These are phyloP conservation scores for Caerostris extrusa DNA, from an alignment of 1,140 invertebrate species.

Conservation along the genomic window DNA sequence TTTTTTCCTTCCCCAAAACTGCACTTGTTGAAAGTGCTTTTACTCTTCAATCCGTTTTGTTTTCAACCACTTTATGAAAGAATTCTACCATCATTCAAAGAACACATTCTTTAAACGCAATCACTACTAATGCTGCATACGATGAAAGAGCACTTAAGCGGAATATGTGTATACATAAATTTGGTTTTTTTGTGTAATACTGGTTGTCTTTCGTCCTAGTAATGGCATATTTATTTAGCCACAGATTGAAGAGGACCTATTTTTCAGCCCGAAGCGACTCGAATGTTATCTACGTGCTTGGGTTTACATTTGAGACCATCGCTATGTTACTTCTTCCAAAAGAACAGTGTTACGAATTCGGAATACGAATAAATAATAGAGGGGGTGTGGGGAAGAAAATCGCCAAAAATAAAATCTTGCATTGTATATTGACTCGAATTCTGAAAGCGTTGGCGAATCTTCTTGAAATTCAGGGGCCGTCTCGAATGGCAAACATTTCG, in stretches of 20 bases:
- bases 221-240: slow-evolving; percentile 72
- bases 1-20: not conserved
- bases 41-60: not conserved
- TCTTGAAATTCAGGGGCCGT: slow-evolving; percentile 65
- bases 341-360: slow-evolving; percentile 51
- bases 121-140: slow-evolving; percentile 23
- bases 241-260: slow-evolving; percentile 51
- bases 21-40: not conserved
- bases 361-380: slow-evolving; percentile 69
- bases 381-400: slow-evolving; percentile 19
- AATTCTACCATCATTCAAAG: not conserved
- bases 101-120: not conserved
- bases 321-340: slow-evolving; percentile 25
- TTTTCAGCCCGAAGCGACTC: slow-evolving; percentile 39
- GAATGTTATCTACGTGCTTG: slow-evolving; percentile 58
- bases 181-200: not conserved
- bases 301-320: slow-evolving; percentile 50
- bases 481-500: slow-evolving; percentile 67
- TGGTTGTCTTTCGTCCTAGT: not conserved
- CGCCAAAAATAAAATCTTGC: slow-evolving; percentile 63
- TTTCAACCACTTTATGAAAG: not conserved
- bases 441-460: slow-evolving; percentile 62
- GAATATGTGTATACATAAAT: slow-evolving; percentile 23
- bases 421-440: slow-evolving; percentile 73
- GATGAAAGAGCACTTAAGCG: slow-evolving; percentile 55